A percentile compares a stretch with the other conserved stretches of the same genome.
Evolutionary conservation across 2,797 vertebrate species (phyloP).

Genomic region (Molothrus aeneus): DNA sequence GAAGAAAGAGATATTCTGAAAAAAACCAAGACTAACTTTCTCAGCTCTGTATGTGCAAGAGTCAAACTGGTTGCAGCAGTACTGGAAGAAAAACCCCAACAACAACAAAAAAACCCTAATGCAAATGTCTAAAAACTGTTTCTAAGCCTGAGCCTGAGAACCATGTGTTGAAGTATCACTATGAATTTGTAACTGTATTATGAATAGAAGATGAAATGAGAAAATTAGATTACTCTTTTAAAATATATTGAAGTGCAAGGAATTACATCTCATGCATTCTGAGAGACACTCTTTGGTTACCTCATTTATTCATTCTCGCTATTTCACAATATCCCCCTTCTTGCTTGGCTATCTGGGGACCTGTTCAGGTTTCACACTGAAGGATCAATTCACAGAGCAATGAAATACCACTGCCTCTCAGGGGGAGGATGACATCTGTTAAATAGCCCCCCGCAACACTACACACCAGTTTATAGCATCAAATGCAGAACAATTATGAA

Average conservation of each 20-base stretch:
- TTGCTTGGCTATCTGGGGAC: slow-evolving; percentile 15
- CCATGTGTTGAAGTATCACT: background rate
- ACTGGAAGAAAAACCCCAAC: background rate
- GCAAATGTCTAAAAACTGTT: background rate
- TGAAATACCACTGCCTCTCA: slow-evolving; percentile 37
- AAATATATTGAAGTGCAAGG: background rate
- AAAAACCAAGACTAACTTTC: background rate
- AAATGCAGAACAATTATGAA: slow-evolving; percentile 57
- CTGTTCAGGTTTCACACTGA: slow-evolving; percentile 47
- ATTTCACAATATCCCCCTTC: background rate
- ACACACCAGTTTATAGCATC: slow-evolving; percentile 44
- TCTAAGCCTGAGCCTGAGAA: background rate
- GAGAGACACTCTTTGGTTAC: background rate
- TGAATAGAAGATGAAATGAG: background rate
- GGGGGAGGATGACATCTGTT: slow-evolving; percentile 52
- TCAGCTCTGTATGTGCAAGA: background rate
- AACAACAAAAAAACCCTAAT: background rate
- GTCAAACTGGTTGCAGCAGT: background rate
- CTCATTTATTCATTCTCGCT: slow-evolving; percentile 43
- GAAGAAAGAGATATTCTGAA: background rate
- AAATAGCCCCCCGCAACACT: slow-evolving; percentile 38
- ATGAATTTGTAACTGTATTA: background rate
- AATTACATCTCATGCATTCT: background rate
- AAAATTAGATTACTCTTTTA: background rate
- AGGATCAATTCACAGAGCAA: slow-evolving; percentile 55